A percentile compares a stretch with the other conserved stretches of the same genome.
These are phyloP conservation scores for Urechis unicinctus DNA, from an alignment of 2,888 invertebrate genomes.

Conservation along the genomic window DNA sequence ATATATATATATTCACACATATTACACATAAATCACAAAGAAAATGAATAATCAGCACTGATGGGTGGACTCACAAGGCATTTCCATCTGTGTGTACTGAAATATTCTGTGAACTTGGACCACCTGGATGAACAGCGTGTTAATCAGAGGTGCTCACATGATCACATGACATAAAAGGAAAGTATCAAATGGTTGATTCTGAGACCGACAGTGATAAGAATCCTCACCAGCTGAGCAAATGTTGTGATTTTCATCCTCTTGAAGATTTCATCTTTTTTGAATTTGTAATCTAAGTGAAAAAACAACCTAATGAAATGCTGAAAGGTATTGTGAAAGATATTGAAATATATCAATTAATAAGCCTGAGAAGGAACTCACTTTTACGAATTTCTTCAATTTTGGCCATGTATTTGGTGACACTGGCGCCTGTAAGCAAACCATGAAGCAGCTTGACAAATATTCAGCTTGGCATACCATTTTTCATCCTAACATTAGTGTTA, in stretches of 20 bases:
- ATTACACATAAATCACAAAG: no score
- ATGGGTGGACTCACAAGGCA: no score
- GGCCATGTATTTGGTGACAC: slow-evolving; percentile 44
- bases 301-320: no score
- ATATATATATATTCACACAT: no score
- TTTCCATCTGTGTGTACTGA: no score
- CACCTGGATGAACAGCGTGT: slow-evolving; percentile 8
- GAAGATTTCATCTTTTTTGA: slow-evolving; percentile 48
- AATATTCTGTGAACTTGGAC: slow-evolving; percentile 16
- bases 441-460: no score
- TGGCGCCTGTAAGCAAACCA: slow-evolving; percentile 32
- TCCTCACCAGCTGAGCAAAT: slow-evolving; percentile 48
- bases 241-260: slow-evolving; percentile 50
- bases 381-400: slow-evolving; percentile 46
- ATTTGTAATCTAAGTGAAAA: slow-evolving; percentile 41
- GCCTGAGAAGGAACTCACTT: no score
- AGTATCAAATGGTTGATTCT: neutral
- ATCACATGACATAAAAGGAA: no score
- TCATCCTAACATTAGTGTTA: no score
- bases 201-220: neutral
- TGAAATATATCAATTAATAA: no score
- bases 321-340: no score
- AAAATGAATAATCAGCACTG: no score
- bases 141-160: neutral
- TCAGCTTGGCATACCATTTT: neutral